Conservation (phyloP, 2,797 vertebrate species). For the Chaenodraco wilsoni region DNA sequence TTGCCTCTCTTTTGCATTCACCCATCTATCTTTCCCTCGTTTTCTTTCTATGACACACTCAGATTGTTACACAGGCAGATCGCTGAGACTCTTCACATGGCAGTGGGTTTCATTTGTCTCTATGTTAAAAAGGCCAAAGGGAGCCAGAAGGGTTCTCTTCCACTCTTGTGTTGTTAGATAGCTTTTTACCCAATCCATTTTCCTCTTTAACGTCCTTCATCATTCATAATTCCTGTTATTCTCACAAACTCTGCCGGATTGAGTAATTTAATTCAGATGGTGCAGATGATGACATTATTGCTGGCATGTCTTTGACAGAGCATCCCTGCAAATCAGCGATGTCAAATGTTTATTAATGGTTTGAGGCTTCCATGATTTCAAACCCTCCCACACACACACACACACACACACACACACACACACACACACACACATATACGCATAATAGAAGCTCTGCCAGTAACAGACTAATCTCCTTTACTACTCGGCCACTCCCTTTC, state of each 20-base stretch:
- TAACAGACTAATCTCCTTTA: slow-evolving; percentile 64
- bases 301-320: slow-evolving; percentile 44
- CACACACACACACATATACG: background rate
- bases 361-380: slow-evolving; percentile 63
- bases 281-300: slow-evolving; percentile 53
- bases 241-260: slow-evolving; percentile 24
- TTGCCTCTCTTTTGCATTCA: slow-evolving; percentile 48
- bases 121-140: slow-evolving; percentile 64
- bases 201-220: slow-evolving; percentile 10
- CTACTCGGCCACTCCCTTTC: slow-evolving; percentile 61
- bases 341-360: slow-evolving; percentile 68
- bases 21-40: slow-evolving; percentile 51
- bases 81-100: slow-evolving; percentile 64
- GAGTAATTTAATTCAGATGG: slow-evolving; percentile 49
- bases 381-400: background rate
- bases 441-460: slow-evolving; percentile 57
- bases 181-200: slow-evolving; percentile 17
- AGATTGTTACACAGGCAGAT: slow-evolving; percentile 62
- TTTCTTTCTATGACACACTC: slow-evolving; percentile 35
- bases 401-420: background rate
- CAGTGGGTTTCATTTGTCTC: slow-evolving; percentile 68
- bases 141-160: slow-evolving; percentile 55
- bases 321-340: slow-evolving; percentile 42
- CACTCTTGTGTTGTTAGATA: slow-evolving; percentile 2
- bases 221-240: slow-evolving; percentile 36